Base-by-base conservation (phyloP, 2,797 vertebrate species). In the Danionella dracula region DNA sequence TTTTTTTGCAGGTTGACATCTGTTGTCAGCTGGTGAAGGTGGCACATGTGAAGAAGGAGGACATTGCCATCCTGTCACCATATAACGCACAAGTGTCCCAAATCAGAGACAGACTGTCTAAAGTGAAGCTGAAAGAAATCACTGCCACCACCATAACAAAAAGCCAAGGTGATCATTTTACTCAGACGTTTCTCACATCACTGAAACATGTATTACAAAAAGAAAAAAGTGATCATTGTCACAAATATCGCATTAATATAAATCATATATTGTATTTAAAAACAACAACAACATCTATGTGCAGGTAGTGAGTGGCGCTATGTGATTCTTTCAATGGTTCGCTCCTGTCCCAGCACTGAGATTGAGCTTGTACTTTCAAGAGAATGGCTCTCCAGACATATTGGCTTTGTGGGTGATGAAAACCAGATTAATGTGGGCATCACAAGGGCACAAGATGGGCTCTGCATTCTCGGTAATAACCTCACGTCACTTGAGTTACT, bases 131-230 rank as follows among this genome's bases (percentile, higher is more conserved):
- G 0, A 62, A 75, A 0, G 73, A 0, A 40, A 8, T 92, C 12
- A 89, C 82, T 0, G 89, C 89, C 54, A 90, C 81, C 66, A 92
- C 90, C 69, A 86, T 92, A 79, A 87, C 82, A 76, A 93, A 92
- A 74, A 93, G 92, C 38, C 92, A 93, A 87, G 92, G 92, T 92
- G 72, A n/a, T n/a, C n/a, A n/a, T n/a, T n/a, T n/a, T n/a, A n/a
- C n/a, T n/a, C n/a, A n/a, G n/a, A n/a, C n/a, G n/a, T n/a, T n/a
- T n/a, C n/a, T n/a, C n/a, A n/a, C n/a, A n/a, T n/a, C n/a, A n/a
- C n/a, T n/a, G n/a, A n/a, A n/a, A n/a, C n/a, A n/a, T n/a, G n/a
- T n/a, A n/a, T n/a, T n/a, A n/a, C n/a, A n/a, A n/a, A n/a, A n/a
- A n/a, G n/a, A n/a, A n/a, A n/a, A n/a, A n/a, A n/a, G n/a, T n/a